Base-by-base conservation (phyloP, 2,113 vertebrate species). In the Toxostoma redivivum region DNA sequence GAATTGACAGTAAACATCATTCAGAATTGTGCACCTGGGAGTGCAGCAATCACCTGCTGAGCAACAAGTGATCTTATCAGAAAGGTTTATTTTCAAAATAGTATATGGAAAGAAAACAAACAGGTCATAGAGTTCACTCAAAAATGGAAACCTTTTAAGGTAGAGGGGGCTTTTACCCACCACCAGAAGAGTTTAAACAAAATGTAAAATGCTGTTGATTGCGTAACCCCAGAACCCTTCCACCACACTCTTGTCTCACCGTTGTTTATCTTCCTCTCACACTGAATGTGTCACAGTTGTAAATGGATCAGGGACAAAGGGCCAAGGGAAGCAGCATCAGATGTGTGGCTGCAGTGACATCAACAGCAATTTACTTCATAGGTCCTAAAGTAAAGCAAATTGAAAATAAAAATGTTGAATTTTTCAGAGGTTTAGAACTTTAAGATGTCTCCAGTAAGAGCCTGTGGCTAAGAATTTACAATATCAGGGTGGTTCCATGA, bases 51-150 rank as follows among this genome's bases (percentile, higher is more conserved):
- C n/a, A 77, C 30, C n/a, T 69, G 33, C 31, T 80, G 38, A 92
- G 28, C 31, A 66, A 17, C 9, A 87, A 84, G 16, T n/a, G 48
- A 67, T 56, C n/a, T 72, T 81, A 62, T 62, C 51, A 71, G 37
- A 74, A 89, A 18, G 9, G 17, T 57, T 84, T 86, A 51, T 76
- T 84, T 87, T 71, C 7, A 81, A 87, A 90, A 61, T 15, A 58
- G 10, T 25, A 22, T 16, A 20, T 11, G 3, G 27, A 5, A 15
- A 47, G 61, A 81, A 60, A 5, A 0, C 0, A 4, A 24, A 45
- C 8, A 14, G 16, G 33, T 85, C 61, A 67, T 4, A 18, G 35
- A 76, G 58, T 72, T 90, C 54, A 72, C 62, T 77, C 23, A 40
- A 23, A 23, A 69, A 73, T 72, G 64, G n/a, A 67, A 93, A 67